These are phyloP conservation scores for Odobenus rosmarus DNA, from an alignment of 2,113 vertebrate species.

Conservation along the genomic window DNA sequence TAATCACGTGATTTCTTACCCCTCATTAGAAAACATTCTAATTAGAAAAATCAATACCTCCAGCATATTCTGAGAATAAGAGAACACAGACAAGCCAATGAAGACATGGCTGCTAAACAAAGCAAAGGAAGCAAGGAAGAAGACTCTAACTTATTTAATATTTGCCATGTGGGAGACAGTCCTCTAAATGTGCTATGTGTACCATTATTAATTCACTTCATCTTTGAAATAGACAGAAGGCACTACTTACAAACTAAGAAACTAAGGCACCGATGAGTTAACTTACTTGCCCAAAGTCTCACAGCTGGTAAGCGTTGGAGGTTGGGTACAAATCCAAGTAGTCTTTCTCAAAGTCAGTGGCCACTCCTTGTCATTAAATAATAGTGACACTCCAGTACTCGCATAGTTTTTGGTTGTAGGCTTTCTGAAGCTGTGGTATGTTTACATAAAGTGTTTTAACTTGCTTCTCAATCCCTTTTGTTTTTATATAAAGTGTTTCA, in stretches of 20 bases:
- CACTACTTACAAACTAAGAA: background rate
- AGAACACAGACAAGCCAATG: background rate
- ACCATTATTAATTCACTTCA: background rate
- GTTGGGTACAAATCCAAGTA: too few relatives aligned
- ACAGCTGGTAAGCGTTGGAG: background rate
- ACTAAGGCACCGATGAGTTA: fast-evolving
- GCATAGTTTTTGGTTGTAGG: background rate
- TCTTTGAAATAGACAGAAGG: background rate
- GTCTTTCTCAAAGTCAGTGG: background rate
- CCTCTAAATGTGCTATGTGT: background rate
- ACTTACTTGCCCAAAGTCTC: background rate
- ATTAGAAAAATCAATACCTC: background rate
- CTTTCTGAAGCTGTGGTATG: background rate
- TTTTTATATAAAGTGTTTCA: conserved; percentile 30
- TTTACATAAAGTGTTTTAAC: conserved; percentile 57
- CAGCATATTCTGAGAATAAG: background rate
- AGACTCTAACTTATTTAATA: background rate
- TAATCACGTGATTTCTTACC: background rate
- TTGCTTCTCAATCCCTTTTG: conserved; percentile 56
- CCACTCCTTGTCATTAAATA: background rate
- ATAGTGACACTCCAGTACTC: background rate
- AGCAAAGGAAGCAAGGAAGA: background rate
- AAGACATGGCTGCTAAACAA: background rate
- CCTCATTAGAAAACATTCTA: background rate
- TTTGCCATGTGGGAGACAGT: background rate